Conservation (phyloP, 2,113 vertebrate species). For the Mus musculus region DNA sequence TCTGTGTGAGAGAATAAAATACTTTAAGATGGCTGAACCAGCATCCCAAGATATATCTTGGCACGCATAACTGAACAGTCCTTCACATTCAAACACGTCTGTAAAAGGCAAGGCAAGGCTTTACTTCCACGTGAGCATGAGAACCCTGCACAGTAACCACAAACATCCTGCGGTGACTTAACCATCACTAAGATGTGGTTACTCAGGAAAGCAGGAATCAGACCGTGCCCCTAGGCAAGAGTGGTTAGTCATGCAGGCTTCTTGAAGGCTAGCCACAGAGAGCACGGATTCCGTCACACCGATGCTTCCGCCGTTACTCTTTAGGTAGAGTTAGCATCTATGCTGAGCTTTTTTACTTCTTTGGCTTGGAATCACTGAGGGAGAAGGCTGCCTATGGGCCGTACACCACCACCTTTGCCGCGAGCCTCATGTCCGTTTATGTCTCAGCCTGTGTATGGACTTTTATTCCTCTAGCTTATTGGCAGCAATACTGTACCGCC, state of each 20-base stretch:
- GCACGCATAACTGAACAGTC: not conserved
- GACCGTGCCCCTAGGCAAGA: not conserved
- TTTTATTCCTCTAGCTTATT: not conserved
- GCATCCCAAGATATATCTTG: not conserved
- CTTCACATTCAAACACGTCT: not conserved
- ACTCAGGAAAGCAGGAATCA: not conserved
- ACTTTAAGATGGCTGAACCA: not conserved
- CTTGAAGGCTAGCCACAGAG: slow-evolving; percentile 80
- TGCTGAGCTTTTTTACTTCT: not conserved
- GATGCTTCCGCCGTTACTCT: slow-evolving; percentile 75
- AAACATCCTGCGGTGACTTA: not conserved
- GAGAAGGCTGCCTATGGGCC: not conserved
- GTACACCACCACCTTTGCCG: not conserved
- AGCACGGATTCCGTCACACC: slow-evolving; percentile 65
- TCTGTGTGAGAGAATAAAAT: not conserved
- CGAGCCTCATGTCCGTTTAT: not conserved
- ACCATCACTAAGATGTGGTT: not conserved
- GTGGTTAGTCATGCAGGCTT: not conserved
- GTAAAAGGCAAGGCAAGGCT: not conserved
- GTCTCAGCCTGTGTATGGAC: not conserved
- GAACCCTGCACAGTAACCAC: not conserved
- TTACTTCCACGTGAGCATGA: not conserved
- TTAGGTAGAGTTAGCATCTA: slow-evolving; percentile 68
- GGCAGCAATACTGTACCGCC: not conserved
- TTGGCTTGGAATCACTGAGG: not conserved